These are phyloP conservation scores for human (Homo sapiens) DNA, from an alignment of 2,113 vertebrate species.

Conservation along the genomic window GRCh38 chr13:108400501-108401000, in stretches of 20 bases:
- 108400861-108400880: background rate
- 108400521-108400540: background rate
- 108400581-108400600: background rate
- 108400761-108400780: background rate
- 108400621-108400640: background rate
- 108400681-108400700: background rate
- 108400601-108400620: background rate
- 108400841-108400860: background rate
- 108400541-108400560: background rate
- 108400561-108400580: background rate
- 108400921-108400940: background rate
- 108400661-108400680: background rate
- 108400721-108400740: background rate
- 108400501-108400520: background rate
- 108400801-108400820: background rate
- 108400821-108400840: background rate
- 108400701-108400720: background rate
- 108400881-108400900: background rate
- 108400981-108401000: background rate
- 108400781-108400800: background rate
- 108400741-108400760: background rate
- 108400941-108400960: background rate
- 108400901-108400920: background rate
- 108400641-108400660: background rate
- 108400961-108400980: background rate